Base-by-base conservation (phyloP, 2,797 vertebrate genomes). In the Syngnathus acus region DNA sequence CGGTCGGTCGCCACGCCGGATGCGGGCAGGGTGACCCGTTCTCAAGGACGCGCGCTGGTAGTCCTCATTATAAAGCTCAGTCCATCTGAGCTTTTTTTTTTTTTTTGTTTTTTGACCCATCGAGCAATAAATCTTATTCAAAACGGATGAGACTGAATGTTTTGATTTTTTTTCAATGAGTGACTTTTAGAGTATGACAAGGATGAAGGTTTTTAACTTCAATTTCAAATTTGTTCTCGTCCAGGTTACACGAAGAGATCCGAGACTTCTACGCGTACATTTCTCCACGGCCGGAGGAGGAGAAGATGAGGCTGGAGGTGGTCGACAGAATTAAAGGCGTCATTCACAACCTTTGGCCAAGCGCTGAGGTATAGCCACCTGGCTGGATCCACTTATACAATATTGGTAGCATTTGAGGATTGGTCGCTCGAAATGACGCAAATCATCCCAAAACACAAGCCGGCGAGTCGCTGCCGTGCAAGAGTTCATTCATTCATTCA, bases 191-290 rank as follows among this genome's bases (percentile, higher is more conserved):
- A 32, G 32, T 32, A 32, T 4, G 32, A 32, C 32, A 21, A 8
- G 19, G 50, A 17, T 51, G 23, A 2, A 10, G 0, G 17, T 1
- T 40, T 37, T 37, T 60, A 6, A 19, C 17, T n/a, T 6, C 6
- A 37, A 9, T 7, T 19, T 43, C 23, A 1, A 32, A 9, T 13
- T 40, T n/a, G 13, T 42, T 74, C 10, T 9, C 68, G 0, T 73
- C 5, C 76, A 98, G 96, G 75, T 91, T 99, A 67, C 95, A 99
- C 64, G 95, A 99, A 88, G 96, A 99, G 86, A 98, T 99, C 78
- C 94, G 87, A 72, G 96, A 99, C 83, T 99, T 99, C 79, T 98
- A 95, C 66, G 92, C 94, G 32, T 98, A 98, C 77, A 97, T 99
- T 90, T 99, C 95, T 75, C 95, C 96, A 1, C 90, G 94, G 72